These are phyloP conservation scores for Addax nasomaculatus DNA, from an alignment of 2,113 vertebrate species.

Conservation along the genomic window DNA sequence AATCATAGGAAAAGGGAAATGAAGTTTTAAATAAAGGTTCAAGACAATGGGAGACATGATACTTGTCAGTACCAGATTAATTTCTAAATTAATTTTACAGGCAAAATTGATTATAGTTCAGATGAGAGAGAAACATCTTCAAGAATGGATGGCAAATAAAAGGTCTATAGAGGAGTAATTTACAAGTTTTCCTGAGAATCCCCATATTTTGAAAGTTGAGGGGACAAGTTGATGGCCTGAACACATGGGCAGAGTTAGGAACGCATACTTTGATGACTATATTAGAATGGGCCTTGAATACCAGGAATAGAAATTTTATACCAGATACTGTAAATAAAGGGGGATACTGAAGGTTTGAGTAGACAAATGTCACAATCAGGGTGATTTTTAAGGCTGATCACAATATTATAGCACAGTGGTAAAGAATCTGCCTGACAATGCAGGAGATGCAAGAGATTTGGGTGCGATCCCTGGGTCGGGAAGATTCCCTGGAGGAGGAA, in stretches of 20 bases:
- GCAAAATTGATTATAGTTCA: background rate
- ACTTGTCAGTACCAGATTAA: background rate
- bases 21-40: background rate
- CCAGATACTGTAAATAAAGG: background rate
- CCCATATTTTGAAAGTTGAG: background rate
- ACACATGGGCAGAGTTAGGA: background rate
- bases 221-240: background rate
- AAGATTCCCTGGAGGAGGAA: background rate
- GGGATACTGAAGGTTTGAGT: background rate
- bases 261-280: background rate
- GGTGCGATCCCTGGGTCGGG: fast-evolving
- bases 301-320: background rate
- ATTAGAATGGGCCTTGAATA: background rate
- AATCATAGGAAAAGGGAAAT: background rate
- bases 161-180: background rate
- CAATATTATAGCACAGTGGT: background rate
- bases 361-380: background rate
- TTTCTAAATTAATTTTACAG: background rate
- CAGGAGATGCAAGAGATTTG: background rate
- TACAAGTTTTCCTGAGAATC: background rate
- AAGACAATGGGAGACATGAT: background rate
- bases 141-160: background rate
- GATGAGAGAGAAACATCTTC: background rate
- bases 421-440: background rate
- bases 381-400: background rate